A percentile compares a stretch with the other conserved stretches of the same genome.
These are phyloP conservation scores for Mesorhabditis belari DNA, from an alignment of 2,888 invertebrate genomes.

Conservation along the genomic window DNA sequence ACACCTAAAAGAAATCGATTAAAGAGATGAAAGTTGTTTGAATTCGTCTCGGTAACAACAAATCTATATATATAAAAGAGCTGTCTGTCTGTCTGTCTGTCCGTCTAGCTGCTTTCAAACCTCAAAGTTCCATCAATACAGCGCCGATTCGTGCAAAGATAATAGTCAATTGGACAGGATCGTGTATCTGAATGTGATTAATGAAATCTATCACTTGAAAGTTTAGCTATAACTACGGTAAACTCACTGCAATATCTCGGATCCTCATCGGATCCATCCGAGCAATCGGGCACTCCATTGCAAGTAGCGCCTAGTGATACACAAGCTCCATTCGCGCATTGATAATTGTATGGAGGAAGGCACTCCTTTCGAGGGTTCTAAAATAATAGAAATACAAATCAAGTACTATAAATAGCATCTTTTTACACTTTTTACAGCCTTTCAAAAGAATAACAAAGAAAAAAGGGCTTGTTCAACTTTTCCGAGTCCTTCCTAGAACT, in stretches of 20 bases:
- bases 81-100: too few relatives aligned
- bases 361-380: constrained; percentile 22
- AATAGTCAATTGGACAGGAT: constrained; percentile 50
- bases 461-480: too few relatives aligned
- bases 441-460: too few relatives aligned
- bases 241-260: constrained; percentile 61
- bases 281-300: constrained; percentile 80
- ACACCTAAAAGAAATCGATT: too few relatives aligned
- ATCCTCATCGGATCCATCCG: constrained; percentile 90
- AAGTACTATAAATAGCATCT: background rate
- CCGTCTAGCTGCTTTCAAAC: too few relatives aligned
- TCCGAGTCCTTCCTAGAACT: too few relatives aligned
- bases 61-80: too few relatives aligned
- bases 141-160: constrained; percentile 60
- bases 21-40: too few relatives aligned
- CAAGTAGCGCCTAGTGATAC: constrained; percentile 77
- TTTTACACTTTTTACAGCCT: too few relatives aligned
- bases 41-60: too few relatives aligned
- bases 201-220: background rate
- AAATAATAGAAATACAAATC: too few relatives aligned
- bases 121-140: constrained; percentile 67
- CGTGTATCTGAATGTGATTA: constrained; percentile 34
- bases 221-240: background rate
- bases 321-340: constrained; percentile 60
- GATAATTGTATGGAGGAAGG: constrained; percentile 51